phyloP scores from a whole-genome alignment of 2,888 invertebrate genomes.

The Scaptomyza tumidula region DNA sequence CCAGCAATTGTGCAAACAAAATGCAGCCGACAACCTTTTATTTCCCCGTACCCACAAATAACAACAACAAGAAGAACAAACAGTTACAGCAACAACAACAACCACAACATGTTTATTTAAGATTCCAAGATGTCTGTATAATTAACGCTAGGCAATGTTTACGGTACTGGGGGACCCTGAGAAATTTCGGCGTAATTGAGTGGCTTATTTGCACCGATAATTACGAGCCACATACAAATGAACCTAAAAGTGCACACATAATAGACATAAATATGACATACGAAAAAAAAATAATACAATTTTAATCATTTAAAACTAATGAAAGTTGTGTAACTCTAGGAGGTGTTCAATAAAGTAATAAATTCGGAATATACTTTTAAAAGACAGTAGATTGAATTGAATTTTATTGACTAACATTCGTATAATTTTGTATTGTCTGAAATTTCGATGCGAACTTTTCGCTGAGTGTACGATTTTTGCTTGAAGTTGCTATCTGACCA shows the following conservation, averaged over 20 bases:
- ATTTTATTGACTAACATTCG: not conserved
- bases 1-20: constrained; percentile 72
- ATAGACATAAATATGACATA: not conserved
- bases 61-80: constrained; percentile 24
- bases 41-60: constrained; percentile 19
- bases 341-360: no score
- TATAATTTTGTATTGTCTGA: not conserved
- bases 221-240: constrained; percentile 4
- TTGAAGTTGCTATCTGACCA: constrained; percentile 13
- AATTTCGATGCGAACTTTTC: not conserved
- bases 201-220: constrained; percentile 63
- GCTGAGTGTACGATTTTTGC: constrained; percentile 9
- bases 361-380: no score
- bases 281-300: not conserved
- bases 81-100: constrained; percentile 21
- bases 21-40: constrained; percentile 70
- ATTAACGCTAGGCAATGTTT: constrained; percentile 60
- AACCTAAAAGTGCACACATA: not conserved
- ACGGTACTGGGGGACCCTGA: constrained; percentile 19
- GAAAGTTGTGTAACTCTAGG: no score
- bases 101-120: constrained; percentile 39
- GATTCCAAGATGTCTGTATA: constrained; percentile 44
- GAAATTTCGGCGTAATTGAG: constrained; percentile 75
- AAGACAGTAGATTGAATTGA: not conserved
- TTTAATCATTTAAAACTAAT: no score